A percentile compares a stretch with the other conserved stretches of the same genome.
Evolutionary conservation across 2,113 vertebrate genomes (phyloP).

Genomic region (Caranx melampygus): DNA sequence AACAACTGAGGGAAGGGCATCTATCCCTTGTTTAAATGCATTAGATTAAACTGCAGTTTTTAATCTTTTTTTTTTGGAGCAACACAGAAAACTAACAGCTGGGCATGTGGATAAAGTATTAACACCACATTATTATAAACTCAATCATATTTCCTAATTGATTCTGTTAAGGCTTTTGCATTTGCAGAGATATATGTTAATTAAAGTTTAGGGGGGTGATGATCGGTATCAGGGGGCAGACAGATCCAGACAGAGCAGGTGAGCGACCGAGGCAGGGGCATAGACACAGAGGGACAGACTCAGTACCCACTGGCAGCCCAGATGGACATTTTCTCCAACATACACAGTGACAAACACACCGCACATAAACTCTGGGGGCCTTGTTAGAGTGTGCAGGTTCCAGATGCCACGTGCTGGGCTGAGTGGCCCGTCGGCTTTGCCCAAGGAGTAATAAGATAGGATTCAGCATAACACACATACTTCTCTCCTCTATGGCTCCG

Average conservation of each 20-base stretch:
- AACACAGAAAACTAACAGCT: background rate
- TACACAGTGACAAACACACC: background rate
- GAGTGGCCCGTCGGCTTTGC: conserved; percentile 33
- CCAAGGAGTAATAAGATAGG: conserved; percentile 42
- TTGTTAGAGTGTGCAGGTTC: conserved; percentile 58
- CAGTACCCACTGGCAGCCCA: conserved; percentile 2
- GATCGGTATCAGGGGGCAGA: conserved; percentile 37
- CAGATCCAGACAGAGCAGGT: conserved; percentile 47
- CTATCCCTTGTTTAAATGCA: background rate
- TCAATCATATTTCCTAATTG: conserved; percentile 3
- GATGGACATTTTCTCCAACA: conserved; percentile 7
- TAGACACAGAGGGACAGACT: background rate
- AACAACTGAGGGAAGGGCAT: background rate
- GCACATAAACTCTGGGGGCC: conserved; percentile 39
- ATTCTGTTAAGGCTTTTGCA: conserved; percentile 6
- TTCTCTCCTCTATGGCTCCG: conserved; percentile 26
- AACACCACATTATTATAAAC: background rate
- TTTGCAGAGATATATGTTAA: conserved; percentile 9
- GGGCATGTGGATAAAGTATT: background rate
- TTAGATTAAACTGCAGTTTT: background rate
- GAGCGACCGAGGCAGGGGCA: conserved; percentile 20
- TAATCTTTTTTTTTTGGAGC: background rate
- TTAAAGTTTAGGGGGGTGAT: conserved; percentile 39
- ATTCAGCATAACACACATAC: conserved; percentile 2
- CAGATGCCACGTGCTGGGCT: conserved; percentile 62